phyloP scores from a whole-genome alignment of 2,113 vertebrate genomes.

The Petaurus breviceps region DNA sequence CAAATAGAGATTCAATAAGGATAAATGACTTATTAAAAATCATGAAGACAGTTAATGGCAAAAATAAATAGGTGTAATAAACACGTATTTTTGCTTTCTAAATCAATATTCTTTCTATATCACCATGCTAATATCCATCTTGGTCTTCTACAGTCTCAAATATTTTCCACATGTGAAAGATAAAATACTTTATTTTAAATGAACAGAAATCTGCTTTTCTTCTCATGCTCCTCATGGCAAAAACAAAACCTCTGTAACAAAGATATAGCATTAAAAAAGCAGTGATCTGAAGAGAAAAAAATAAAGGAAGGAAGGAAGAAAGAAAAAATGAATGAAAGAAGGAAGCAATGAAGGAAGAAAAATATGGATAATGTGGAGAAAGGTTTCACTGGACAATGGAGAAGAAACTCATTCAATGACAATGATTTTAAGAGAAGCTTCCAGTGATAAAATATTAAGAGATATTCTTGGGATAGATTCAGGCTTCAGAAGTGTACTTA shows the following conservation, averaged over 20 bases:
- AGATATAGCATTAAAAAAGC: not conserved
- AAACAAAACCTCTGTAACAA: not conserved
- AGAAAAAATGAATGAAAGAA: no score
- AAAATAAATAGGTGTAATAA: not conserved
- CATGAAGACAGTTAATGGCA: not conserved
- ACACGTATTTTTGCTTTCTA: not conserved
- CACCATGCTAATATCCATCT: not conserved
- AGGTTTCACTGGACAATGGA: no score
- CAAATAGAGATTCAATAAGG: not conserved
- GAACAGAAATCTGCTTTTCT: not conserved
- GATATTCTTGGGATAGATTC: no score
- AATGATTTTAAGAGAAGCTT: no score
- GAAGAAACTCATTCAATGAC: no score
- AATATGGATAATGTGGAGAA: no score
- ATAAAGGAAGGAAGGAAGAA: not conserved
- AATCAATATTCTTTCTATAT: not conserved
- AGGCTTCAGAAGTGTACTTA: no score
- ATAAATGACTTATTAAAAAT: not conserved
- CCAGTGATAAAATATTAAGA: no score
- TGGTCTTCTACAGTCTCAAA: not conserved
- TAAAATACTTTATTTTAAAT: not conserved
- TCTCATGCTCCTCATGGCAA: not conserved
- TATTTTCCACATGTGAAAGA: not conserved
- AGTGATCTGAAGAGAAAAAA: not conserved
- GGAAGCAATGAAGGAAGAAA: no score